These are phyloP conservation scores for Torymus tubicola DNA, from an alignment of 2,888 invertebrate genomes.

Conservation along the genomic window DNA sequence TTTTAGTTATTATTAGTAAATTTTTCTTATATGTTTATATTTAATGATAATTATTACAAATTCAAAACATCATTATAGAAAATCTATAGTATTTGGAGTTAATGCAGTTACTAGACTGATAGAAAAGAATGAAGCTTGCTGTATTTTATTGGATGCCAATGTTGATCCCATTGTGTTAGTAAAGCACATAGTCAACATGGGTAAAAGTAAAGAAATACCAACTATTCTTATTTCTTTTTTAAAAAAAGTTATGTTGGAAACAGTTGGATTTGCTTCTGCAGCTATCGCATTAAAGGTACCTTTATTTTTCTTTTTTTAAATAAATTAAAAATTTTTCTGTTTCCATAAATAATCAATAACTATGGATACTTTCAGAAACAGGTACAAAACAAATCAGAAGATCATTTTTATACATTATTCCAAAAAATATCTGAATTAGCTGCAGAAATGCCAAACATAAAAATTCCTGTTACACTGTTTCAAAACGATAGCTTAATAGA, in stretches of 20 bases:
- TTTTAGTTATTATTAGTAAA: slow-evolving; percentile 7
- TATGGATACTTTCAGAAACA: slow-evolving; percentile 61
- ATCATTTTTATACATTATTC: slow-evolving; percentile 64
- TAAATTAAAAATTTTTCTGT: too few species aligned
- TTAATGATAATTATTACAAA: too few species aligned
- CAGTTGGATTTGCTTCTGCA: slow-evolving; percentile 67
- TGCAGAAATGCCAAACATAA: slow-evolving; percentile 33
- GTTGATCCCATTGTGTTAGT: slow-evolving; percentile 68
- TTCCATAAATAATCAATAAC: background rate
- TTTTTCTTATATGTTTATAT: background rate
- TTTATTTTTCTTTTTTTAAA: too few species aligned
- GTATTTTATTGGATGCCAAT: slow-evolving; percentile 69
- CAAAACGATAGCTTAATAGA: slow-evolving; percentile 29
- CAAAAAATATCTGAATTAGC: slow-evolving; percentile 61
- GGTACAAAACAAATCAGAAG: slow-evolving; percentile 56
- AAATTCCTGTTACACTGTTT: slow-evolving; percentile 46
- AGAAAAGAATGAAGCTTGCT: slow-evolving; percentile 67
- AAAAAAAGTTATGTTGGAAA: slow-evolving; percentile 65
- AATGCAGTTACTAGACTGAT: slow-evolving; percentile 71
- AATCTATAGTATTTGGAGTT: slow-evolving; percentile 66
- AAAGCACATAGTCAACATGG: slow-evolving; percentile 71
- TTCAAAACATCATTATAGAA: slow-evolving; percentile 31
- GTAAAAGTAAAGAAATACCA: slow-evolving; percentile 68
- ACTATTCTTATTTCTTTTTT: slow-evolving; percentile 68
- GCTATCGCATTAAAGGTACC: slow-evolving; percentile 70